These are phyloP conservation scores for Scarus forsteni DNA, from an alignment of 2,797 vertebrate species.

Conservation along the genomic window DNA sequence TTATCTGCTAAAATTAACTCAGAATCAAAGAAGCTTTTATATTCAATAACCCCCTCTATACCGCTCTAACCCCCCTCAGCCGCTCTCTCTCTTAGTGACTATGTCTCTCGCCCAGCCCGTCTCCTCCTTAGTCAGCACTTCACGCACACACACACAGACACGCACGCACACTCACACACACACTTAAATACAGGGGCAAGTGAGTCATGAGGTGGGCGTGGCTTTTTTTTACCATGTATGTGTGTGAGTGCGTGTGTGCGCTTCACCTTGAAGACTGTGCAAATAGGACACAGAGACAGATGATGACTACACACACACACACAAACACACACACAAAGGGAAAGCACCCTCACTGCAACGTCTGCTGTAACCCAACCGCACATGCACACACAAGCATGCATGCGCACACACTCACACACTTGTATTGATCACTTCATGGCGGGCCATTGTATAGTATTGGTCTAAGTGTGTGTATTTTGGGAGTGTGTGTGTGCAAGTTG, in stretches of 20 bases:
- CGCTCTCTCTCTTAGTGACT: conserved; percentile 11
- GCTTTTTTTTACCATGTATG: conserved; percentile 31
- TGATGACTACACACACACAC: conserved; percentile 35
- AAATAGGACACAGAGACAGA: conserved; percentile 56
- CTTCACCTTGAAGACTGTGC: conserved; percentile 47
- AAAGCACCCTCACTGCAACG: conserved; percentile 31
- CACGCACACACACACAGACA: conserved; percentile 26
- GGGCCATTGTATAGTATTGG: conserved; percentile 18
- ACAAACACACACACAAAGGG: conserved; percentile 14
- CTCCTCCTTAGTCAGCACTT: conserved; percentile 51
- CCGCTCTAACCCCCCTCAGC: background rate
- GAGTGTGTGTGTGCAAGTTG: conserved; percentile 14
- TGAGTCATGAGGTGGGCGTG: conserved; percentile 44
- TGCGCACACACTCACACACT: conserved; percentile 21
- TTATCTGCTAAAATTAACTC: background rate
- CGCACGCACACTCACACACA: conserved; percentile 12
- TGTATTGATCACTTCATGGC: conserved; percentile 37
- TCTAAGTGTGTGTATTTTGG: conserved; percentile 9
- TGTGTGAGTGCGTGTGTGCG: conserved; percentile 31
- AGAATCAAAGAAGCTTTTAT: conserved; percentile 6
- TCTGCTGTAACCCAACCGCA: conserved; percentile 35
- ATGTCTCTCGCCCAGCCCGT: conserved; percentile 17
- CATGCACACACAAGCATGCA: conserved; percentile 28
- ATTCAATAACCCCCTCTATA: background rate
- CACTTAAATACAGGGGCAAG: background rate